phyloP scores from a whole-genome alignment of 2,113 vertebrate species.

The Myodes glareolus region DNA sequence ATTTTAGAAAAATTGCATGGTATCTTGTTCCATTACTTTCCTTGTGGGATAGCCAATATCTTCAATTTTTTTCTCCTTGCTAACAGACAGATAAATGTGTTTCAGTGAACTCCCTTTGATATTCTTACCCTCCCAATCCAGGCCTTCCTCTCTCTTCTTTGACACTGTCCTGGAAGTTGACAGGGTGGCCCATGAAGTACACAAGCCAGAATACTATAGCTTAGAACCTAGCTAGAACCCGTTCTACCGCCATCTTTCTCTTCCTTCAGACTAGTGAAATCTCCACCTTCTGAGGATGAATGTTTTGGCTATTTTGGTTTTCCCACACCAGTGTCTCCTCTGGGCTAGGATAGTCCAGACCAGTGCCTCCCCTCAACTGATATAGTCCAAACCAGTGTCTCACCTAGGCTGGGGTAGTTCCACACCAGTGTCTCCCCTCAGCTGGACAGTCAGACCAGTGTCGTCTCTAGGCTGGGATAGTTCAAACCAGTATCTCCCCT shows the following conservation, averaged over 20 bases:
- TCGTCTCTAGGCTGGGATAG: too few species aligned
- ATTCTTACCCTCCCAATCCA: neutral
- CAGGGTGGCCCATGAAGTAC: neutral
- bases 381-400: neutral
- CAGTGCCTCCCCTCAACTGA: neutral
- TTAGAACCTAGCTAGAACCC: neutral
- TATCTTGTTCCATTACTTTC: neutral
- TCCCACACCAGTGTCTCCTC: neutral
- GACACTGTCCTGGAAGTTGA: neutral
- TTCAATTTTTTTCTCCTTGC: neutral
- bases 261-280: neutral
- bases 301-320: neutral
- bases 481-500: neutral
- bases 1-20: neutral
- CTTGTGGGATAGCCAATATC: neutral
- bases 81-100: neutral
- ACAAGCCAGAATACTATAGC: neutral
- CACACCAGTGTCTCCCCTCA: neutral
- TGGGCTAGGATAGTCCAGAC: neutral
- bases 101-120: neutral
- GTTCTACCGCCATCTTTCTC: neutral
- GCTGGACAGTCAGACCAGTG: neutral
- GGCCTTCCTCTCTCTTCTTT: neutral
- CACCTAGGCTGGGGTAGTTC: neutral
- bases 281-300: neutral